These are phyloP conservation scores for Cosmorhoe ocellata DNA, from an alignment of 2,888 invertebrate genomes.

Conservation along the genomic window DNA sequence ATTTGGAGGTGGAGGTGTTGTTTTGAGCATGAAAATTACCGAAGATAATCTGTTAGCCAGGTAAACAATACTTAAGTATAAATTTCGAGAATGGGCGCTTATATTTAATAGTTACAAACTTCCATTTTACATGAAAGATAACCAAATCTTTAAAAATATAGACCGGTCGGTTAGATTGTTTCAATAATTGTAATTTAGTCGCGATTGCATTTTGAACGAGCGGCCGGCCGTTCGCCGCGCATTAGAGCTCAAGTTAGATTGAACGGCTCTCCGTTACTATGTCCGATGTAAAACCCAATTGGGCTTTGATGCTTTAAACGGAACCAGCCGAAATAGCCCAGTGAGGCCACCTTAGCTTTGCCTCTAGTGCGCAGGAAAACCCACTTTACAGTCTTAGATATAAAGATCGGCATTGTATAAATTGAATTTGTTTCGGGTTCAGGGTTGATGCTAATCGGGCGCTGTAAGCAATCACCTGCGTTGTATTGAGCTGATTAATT, in stretches of 20 bases:
- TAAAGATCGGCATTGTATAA: slow-evolving; percentile 8
- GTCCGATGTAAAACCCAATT: slow-evolving; percentile 76
- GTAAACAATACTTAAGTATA: not conserved
- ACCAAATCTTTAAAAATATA: too few species aligned
- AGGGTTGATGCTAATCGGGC: slow-evolving; percentile 65
- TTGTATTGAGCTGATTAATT: slow-evolving; percentile 73
- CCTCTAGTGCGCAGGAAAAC: slow-evolving; percentile 8
- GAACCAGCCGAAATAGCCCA: slow-evolving; percentile 63
- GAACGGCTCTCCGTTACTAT: slow-evolving; percentile 50
- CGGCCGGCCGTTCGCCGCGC: slow-evolving; percentile 43
- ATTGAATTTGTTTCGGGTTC: slow-evolving; percentile 32
- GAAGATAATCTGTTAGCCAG: slow-evolving; percentile 4
- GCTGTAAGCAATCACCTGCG: slow-evolving; percentile 74
- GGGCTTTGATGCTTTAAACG: slow-evolving; percentile 75
- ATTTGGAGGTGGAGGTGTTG: slow-evolving; percentile 6
- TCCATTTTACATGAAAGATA: too few species aligned
- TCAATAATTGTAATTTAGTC: slow-evolving; percentile 21
- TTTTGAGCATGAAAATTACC: not conserved
- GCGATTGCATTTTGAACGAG: slow-evolving; percentile 29
- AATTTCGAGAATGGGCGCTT: not conserved
- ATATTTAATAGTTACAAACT: too few species aligned
- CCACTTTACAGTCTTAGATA: slow-evolving; percentile 14
- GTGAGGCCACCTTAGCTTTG: slow-evolving; percentile 29
- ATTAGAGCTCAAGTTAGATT: slow-evolving; percentile 68
- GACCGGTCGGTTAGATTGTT: not conserved